phyloP scores from a whole-genome alignment of 2,888 invertebrate genomes.

The Conchocele bisecta region DNA sequence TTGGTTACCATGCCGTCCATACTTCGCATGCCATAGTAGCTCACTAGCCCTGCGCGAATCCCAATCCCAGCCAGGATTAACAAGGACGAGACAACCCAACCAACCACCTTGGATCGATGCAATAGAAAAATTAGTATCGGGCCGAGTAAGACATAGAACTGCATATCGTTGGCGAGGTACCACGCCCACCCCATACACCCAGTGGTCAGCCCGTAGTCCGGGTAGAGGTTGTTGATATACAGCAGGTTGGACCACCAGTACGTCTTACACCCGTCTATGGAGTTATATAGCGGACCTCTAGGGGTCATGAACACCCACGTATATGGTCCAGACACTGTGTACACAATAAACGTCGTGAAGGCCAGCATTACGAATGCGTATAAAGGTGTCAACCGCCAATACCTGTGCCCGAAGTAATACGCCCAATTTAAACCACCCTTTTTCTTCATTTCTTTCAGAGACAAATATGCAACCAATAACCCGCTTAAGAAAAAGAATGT shows the following conservation, averaged over 20 bases:
- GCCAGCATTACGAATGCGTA: conserved; percentile 50
- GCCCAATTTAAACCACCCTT: conserved; percentile 45
- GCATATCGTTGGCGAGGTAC: conserved; percentile 62
- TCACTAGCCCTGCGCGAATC: conserved; percentile 2
- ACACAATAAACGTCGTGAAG: conserved; percentile 32
- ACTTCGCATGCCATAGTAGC: conserved; percentile 29
- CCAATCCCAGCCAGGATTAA: conserved; percentile 22
- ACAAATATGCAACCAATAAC: conserved; percentile 46
- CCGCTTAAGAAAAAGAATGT: conserved; percentile 75
- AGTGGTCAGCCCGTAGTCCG: conserved; percentile 44
- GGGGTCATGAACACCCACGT: conserved; percentile 25
- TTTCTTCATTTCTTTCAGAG: conserved; percentile 32
- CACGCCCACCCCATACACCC: conserved; percentile 72
- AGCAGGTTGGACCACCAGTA: conserved; percentile 78
- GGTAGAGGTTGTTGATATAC: conserved; percentile 75
- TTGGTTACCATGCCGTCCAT: conserved; percentile 11
- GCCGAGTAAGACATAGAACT: conserved; percentile 68
- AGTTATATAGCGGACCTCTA: neutral
- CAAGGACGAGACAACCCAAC: conserved; percentile 5
- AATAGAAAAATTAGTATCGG: conserved; percentile 51
- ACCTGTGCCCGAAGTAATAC: conserved; percentile 57
- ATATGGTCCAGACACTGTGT: conserved; percentile 51
- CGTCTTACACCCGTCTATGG: conserved; percentile 53
- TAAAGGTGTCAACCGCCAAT: conserved; percentile 62
- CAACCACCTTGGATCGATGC: conserved; percentile 14